phyloP scores from a whole-genome alignment of 2,888 invertebrate genomes.

The Drosophila maculinotata region DNA sequence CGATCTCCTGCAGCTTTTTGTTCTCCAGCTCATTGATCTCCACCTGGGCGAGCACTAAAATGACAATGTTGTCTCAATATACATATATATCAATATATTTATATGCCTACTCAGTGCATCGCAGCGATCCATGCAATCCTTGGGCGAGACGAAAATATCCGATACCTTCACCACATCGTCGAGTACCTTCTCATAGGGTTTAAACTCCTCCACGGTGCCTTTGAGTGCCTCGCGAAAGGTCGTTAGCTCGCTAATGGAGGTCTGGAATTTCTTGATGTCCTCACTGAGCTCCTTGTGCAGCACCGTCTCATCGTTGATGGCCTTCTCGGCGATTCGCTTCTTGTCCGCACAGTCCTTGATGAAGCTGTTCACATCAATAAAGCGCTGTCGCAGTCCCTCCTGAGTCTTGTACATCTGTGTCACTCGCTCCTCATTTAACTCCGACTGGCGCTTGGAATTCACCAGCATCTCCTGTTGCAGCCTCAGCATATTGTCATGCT shows the following conservation, averaged over 20 bases:
- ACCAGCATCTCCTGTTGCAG: constrained; percentile 82
- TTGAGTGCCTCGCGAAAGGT: constrained; percentile 81
- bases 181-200: constrained; percentile 83
- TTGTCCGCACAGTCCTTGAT: constrained; percentile 84
- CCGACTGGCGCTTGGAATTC: constrained; percentile 71
- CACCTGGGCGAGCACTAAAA: constrained; percentile 83
- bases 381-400: constrained; percentile 77
- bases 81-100: background rate
- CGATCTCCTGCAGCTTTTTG: constrained; percentile 80
- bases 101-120: constrained; percentile 83
- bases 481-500: constrained; percentile 78
- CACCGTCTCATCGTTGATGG: constrained; percentile 70
- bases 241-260: constrained; percentile 69
- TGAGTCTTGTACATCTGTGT: constrained; percentile 78
- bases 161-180: constrained; percentile 81
- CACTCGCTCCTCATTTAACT: constrained; percentile 74
- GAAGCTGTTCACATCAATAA: constrained; percentile 83
- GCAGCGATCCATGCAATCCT: constrained; percentile 84
- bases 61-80: background rate
- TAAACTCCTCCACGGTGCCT: constrained; percentile 79
- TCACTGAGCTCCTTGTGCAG: constrained; percentile 70
- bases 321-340: constrained; percentile 76
- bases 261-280: constrained; percentile 70
- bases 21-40: constrained; percentile 82
- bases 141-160: constrained; percentile 80